A percentile compares a stretch with the other conserved stretches of the same genome.
Evolutionary conservation across 2,797 vertebrate species (phyloP).

Genomic region (Manis javanica): DNA sequence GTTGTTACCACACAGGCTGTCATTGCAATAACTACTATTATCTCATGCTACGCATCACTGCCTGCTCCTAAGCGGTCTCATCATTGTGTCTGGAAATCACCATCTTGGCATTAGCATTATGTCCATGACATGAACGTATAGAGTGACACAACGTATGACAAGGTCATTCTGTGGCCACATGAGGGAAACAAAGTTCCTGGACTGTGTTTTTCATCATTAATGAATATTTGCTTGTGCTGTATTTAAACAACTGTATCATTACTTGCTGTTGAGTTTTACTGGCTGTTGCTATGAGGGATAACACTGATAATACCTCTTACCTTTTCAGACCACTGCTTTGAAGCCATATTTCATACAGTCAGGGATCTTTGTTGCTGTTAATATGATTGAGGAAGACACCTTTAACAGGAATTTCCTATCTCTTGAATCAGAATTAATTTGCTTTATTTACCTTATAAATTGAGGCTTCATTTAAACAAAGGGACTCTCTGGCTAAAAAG

Average conservation of each 20-base stretch:
- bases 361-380: background rate
- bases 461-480: background rate
- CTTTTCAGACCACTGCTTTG: background rate
- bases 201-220: background rate
- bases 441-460: background rate
- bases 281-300: background rate
- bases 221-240: background rate
- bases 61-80: background rate
- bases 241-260: background rate
- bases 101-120: background rate
- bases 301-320: background rate
- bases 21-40: background rate
- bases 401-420: background rate
- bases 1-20: background rate
- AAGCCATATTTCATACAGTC: background rate
- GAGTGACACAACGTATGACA: background rate
- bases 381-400: background rate
- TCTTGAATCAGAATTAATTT: background rate
- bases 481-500: background rate
- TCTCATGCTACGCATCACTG: background rate
- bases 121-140: background rate
- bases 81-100: background rate
- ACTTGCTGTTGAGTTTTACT: background rate
- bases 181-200: background rate
- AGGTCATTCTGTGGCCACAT: background rate